Conservation (phyloP, 2,888 invertebrate species). For the Rapana venosa region DNA sequence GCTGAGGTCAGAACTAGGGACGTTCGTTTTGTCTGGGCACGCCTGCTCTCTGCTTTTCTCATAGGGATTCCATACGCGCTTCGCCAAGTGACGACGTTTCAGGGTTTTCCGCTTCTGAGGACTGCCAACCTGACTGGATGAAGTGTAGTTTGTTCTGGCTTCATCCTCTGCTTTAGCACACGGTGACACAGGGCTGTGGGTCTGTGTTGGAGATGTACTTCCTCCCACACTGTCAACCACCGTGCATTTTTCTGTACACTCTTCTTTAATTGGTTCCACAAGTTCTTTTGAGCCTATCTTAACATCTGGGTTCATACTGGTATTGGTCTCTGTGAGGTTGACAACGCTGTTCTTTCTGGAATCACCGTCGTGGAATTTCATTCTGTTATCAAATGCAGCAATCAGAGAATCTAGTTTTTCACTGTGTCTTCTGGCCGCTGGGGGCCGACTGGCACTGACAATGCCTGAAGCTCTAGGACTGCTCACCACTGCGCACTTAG, state of each 20-base stretch:
- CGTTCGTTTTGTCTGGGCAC: background rate
- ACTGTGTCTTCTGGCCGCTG: slow-evolving; percentile 1
- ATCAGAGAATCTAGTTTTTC: slow-evolving; percentile 30
- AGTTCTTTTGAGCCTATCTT: no score
- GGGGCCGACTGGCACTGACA: background rate
- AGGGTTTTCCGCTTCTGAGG: background rate
- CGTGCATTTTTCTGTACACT: background rate
- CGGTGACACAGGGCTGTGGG: background rate
- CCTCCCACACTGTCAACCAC: background rate
- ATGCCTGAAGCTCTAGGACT: background rate
- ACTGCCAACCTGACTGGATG: background rate
- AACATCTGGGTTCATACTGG: background rate
- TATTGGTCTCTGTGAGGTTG: background rate
- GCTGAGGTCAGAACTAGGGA: background rate
- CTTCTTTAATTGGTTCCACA: background rate
- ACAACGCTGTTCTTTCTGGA: background rate
- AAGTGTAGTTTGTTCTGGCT: background rate
- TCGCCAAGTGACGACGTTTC: slow-evolving; percentile 4
- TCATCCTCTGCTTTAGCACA: background rate
- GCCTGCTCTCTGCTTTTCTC: background rate
- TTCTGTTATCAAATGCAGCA: background rate
- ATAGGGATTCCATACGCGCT: background rate
- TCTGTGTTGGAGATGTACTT: background rate
- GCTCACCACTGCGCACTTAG: background rate
- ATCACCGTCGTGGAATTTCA: background rate